phyloP scores from a whole-genome alignment of 2,113 vertebrate species.

The Pollachius pollachius region DNA sequence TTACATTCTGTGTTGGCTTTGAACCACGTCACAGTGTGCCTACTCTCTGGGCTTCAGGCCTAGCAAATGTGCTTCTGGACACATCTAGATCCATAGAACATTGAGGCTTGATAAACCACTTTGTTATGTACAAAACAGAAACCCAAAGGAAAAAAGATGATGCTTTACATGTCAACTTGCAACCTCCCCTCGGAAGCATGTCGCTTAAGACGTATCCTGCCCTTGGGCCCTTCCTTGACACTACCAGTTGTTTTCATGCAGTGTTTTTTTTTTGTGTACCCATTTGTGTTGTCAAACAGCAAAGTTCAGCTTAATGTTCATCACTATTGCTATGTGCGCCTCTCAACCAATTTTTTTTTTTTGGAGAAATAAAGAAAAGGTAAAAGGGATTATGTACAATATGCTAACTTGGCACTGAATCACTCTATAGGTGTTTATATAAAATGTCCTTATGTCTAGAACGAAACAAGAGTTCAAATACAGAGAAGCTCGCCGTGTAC shows the following conservation, averaged over 20 bases:
- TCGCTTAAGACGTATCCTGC: slow-evolving; percentile 7
- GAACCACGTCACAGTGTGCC: slow-evolving; percentile 81
- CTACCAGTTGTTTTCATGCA: slow-evolving; percentile 27
- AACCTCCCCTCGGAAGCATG: slow-evolving; percentile 6
- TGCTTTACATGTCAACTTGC: slow-evolving; percentile 40
- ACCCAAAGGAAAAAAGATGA: slow-evolving; percentile 49
- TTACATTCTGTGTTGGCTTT: slow-evolving; percentile 79
- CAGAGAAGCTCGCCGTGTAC: slow-evolving; percentile 38
- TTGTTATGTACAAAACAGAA: slow-evolving; percentile 56
- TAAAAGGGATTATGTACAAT: slow-evolving; percentile 54
- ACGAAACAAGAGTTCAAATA: slow-evolving; percentile 46
- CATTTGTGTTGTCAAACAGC: slow-evolving; percentile 25
- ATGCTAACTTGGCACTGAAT: slow-evolving; percentile 62
- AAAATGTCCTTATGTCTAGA: slow-evolving; percentile 39
- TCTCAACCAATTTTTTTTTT: slow-evolving; percentile 30
- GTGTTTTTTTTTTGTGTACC: slow-evolving; percentile 16
- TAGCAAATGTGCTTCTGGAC: slow-evolving; percentile 61
- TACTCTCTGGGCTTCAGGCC: slow-evolving; percentile 66
- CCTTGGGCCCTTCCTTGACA: background rate
- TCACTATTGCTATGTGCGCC: slow-evolving; percentile 67
- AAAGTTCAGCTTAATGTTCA: slow-evolving; percentile 43
- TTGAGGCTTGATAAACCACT: slow-evolving; percentile 53
- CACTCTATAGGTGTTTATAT: slow-evolving; percentile 27
- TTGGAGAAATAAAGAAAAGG: slow-evolving; percentile 27
- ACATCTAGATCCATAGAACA: slow-evolving; percentile 63